Conservation (phyloP, 1,140 invertebrate genomes). For the Zophobas morio region DNA sequence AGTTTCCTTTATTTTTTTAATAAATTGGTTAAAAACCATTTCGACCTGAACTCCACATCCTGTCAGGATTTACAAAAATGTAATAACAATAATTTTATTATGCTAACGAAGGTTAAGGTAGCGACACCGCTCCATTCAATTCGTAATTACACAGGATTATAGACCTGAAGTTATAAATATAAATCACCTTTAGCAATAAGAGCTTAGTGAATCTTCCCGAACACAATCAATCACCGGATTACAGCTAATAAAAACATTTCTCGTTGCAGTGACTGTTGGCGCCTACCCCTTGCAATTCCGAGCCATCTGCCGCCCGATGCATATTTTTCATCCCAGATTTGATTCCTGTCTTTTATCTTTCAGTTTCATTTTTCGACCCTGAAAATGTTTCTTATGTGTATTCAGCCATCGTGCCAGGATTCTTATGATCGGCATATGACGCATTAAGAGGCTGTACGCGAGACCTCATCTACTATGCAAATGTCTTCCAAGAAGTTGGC, state of each 20-base stretch:
- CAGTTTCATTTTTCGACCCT: conserved; percentile 32
- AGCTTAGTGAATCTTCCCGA: conserved; percentile 58
- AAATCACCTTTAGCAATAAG: conserved; percentile 62
- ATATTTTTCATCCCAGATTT: conserved; percentile 62
- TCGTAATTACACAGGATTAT: conserved; percentile 12
- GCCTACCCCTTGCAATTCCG: conserved; percentile 61
- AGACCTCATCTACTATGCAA: conserved; percentile 62
- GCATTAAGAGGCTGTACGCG: conserved; percentile 50
- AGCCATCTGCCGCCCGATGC: conserved; percentile 64
- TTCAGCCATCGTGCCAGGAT: conserved; percentile 11
- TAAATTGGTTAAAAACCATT: too few species aligned
- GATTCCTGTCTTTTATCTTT: conserved; percentile 48
- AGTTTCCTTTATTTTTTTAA: too few species aligned
- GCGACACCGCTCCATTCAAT: background rate
- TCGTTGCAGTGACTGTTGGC: conserved; percentile 63
- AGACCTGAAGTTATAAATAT: conserved; percentile 49
- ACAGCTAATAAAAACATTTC: conserved; percentile 68
- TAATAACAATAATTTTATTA: too few species aligned
- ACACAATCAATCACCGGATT: conserved; percentile 67
- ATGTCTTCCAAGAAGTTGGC: conserved; percentile 60
- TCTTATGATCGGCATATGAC: conserved; percentile 38
- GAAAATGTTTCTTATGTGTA: conserved; percentile 32
- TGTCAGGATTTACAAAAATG: too few species aligned
- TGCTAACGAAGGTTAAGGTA: too few species aligned
- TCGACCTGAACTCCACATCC: too few species aligned